phyloP scores from a whole-genome alignment of 2,797 vertebrate species.

The Lycodopsis pacificus region DNA sequence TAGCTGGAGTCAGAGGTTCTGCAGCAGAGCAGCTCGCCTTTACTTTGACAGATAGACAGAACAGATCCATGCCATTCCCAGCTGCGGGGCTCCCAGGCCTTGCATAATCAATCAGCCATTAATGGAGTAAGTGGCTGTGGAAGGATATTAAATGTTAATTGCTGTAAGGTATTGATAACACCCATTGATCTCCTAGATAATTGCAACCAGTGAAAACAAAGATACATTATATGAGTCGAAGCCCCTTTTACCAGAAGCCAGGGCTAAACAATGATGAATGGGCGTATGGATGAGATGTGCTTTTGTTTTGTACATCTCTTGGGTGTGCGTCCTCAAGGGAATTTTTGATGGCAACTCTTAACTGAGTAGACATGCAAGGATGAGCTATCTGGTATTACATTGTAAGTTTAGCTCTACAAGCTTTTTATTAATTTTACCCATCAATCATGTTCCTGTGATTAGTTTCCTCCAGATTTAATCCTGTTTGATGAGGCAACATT shows the following conservation, averaged over 20 bases:
- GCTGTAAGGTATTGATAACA: constrained; percentile 86
- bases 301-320: constrained; percentile 53
- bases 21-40: constrained; percentile 49
- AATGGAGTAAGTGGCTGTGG: constrained; percentile 88
- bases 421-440: constrained; percentile 35
- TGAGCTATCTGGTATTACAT: constrained; percentile 35
- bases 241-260: constrained; percentile 61
- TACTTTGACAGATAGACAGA: constrained; percentile 78
- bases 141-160: constrained; percentile 91
- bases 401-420: constrained; percentile 44
- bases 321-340: constrained; percentile 23
- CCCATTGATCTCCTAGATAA: constrained; percentile 83
- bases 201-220: constrained; percentile 86
- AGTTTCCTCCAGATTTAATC: constrained; percentile 27
- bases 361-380: constrained; percentile 13
- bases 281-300: constrained; percentile 56
- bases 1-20: constrained; percentile 68
- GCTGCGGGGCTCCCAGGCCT: constrained; percentile 70
- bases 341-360: constrained; percentile 22
- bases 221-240: constrained; percentile 80
- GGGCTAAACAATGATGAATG: constrained; percentile 71
- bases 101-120: constrained; percentile 87
- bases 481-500: constrained; percentile 9
- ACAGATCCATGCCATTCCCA: constrained; percentile 78
- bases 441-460: constrained; percentile 40